phyloP scores from a whole-genome alignment of 2,888 invertebrate species.

The Sericinus montela region DNA sequence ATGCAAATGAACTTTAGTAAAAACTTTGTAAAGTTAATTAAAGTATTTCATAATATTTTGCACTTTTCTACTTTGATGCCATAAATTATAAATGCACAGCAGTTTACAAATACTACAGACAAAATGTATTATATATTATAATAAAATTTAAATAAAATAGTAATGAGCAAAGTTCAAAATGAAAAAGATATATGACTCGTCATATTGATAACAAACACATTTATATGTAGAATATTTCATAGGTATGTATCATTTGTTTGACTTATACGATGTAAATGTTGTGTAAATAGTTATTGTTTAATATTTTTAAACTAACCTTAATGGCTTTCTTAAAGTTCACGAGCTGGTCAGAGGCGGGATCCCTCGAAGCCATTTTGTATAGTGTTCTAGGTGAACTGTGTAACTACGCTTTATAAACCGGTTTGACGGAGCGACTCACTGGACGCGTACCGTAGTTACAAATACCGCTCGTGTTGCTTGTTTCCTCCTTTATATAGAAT shows the following conservation, averaged over 20 bases:
- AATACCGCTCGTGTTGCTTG: slow-evolving; percentile 37
- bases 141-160: not conserved
- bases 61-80: too few species aligned
- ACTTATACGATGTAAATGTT: too few species aligned
- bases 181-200: not conserved
- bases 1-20: too few species aligned
- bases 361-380: slow-evolving; percentile 69
- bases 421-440: slow-evolving; percentile 48
- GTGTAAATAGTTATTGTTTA: too few species aligned
- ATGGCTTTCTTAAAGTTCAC: slow-evolving; percentile 78
- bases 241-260: too few species aligned
- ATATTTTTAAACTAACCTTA: slow-evolving; percentile 66
- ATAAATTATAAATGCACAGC: not conserved
- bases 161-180: slow-evolving; percentile 9
- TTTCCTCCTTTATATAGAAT: slow-evolving; percentile 13
- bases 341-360: slow-evolving; percentile 82
- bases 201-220: not conserved
- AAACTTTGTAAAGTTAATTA: too few species aligned
- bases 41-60: not conserved
- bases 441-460: slow-evolving; percentile 47
- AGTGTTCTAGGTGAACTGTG: not conserved
- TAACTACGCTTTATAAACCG: not conserved
- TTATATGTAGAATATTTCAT: not conserved
- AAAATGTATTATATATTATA: too few species aligned
- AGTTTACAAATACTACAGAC: too few species aligned